Conservation (phyloP, 2,888 invertebrate species). For the Mycalesis mineus region DNA sequence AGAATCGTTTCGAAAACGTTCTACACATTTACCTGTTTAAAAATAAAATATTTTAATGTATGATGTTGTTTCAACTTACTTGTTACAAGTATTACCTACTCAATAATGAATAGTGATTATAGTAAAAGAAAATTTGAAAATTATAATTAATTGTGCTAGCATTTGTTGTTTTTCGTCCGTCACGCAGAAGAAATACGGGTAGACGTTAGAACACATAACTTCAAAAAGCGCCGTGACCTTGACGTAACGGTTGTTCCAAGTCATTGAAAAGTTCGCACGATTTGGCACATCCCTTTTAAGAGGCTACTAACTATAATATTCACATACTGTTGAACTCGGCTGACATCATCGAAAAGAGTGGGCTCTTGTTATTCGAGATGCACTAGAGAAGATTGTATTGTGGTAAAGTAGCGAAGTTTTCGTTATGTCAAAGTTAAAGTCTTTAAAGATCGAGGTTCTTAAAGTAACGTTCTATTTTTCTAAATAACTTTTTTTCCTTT, state of each 20-base stretch:
- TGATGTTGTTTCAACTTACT: background rate
- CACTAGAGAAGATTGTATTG: too few species aligned
- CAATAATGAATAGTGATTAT: too few species aligned
- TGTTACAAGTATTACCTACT: too few species aligned
- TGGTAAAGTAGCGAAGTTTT: too few species aligned
- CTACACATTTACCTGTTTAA: constrained; percentile 18
- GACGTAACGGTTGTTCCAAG: constrained; percentile 1
- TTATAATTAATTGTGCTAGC: constrained; percentile 7
- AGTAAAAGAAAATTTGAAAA: too few species aligned
- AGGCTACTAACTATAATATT: background rate
- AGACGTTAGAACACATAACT: constrained; percentile 17
- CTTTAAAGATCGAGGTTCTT: too few species aligned
- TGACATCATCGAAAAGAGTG: too few species aligned
- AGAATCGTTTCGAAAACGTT: constrained; percentile 14
- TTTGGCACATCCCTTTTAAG: background rate
- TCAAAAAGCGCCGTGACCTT: constrained; percentile 9
- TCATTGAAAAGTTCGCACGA: constrained; percentile 9
- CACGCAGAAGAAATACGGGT: constrained; percentile 23
- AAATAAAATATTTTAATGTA: constrained; percentile 22
- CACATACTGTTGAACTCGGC: too few species aligned
- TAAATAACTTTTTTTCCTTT: too few species aligned
- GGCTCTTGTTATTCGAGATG: too few species aligned
- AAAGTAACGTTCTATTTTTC: too few species aligned
- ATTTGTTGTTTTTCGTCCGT: constrained; percentile 15
- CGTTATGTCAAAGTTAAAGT: too few species aligned